Conservation (phyloP, 2,797 vertebrate species). For the Gobio occitaniae region DNA sequence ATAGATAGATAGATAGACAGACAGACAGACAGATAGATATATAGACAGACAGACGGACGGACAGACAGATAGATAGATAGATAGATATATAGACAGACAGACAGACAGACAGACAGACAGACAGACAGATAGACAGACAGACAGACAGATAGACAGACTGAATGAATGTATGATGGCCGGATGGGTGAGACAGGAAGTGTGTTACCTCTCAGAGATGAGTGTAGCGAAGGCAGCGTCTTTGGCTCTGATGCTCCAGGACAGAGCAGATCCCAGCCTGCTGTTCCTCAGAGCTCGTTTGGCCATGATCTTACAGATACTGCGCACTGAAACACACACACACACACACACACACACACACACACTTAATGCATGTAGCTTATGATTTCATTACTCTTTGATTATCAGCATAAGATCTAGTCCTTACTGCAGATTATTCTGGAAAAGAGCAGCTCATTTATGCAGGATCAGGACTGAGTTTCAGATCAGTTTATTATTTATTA, state of each 20-base stretch:
- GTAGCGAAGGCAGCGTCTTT: constrained; percentile 97
- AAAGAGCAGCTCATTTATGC: neutral
- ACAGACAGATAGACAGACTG: too few species aligned
- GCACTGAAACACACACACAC: constrained; percentile 76
- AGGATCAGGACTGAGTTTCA: neutral
- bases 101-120: too few species aligned
- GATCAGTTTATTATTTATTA: too few species aligned
- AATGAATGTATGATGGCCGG: too few species aligned
- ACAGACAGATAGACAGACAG: too few species aligned
- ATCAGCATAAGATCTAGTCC: neutral
- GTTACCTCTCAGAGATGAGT: constrained; percentile 93
- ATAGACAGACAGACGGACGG: too few species aligned
- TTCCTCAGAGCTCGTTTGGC: constrained; percentile 93
- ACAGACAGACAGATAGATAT: too few species aligned
- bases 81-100: too few species aligned
- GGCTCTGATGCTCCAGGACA: constrained; percentile 97
- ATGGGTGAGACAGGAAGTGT: too few species aligned
- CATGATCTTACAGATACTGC: constrained; percentile 97
- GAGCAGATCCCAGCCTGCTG: constrained; percentile 92
- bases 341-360: too few species aligned
- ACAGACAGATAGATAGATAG: too few species aligned
- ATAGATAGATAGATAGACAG: too few species aligned
- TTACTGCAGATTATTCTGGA: neutral
- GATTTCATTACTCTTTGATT: neutral
- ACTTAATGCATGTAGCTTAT: neutral